phyloP scores from a whole-genome alignment of 2,113 vertebrate species.

The Phalacrocorax pelagicus region DNA sequence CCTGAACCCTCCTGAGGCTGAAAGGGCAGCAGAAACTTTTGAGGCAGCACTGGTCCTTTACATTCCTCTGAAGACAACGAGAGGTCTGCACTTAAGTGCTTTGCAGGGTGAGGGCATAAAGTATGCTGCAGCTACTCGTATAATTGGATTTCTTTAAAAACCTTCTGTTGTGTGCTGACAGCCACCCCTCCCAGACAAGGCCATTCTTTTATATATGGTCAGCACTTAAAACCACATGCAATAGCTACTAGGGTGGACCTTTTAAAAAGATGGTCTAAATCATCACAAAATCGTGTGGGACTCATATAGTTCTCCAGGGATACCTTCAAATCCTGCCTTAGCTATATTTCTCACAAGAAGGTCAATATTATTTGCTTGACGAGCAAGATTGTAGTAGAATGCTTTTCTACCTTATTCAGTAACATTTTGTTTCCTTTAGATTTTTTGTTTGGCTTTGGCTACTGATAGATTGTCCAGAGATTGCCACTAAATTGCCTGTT shows the following conservation, averaged over 20 bases:
- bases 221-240: neutral
- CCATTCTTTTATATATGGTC: neutral
- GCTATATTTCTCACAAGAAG: neutral
- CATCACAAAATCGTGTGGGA: neutral
- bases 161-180: neutral
- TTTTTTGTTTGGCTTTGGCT: neutral
- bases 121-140: neutral
- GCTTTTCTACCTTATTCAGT: neutral
- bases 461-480: neutral
- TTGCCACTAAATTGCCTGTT: neutral
- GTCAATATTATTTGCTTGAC: neutral
- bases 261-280: neutral
- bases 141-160: neutral
- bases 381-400: neutral
- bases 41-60: neutral
- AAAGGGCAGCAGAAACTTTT: neutral
- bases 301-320: neutral
- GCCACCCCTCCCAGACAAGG: neutral
- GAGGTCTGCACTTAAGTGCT: accelerated
- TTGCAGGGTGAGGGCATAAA: neutral
- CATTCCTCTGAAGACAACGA: neutral
- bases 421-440: neutral
- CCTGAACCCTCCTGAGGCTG: neutral
- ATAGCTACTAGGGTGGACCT: too few species aligned
- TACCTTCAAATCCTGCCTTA: neutral